Evolutionary conservation across 2,888 invertebrate genomes (phyloP).

Genomic region (Merodon equestris): DNA sequence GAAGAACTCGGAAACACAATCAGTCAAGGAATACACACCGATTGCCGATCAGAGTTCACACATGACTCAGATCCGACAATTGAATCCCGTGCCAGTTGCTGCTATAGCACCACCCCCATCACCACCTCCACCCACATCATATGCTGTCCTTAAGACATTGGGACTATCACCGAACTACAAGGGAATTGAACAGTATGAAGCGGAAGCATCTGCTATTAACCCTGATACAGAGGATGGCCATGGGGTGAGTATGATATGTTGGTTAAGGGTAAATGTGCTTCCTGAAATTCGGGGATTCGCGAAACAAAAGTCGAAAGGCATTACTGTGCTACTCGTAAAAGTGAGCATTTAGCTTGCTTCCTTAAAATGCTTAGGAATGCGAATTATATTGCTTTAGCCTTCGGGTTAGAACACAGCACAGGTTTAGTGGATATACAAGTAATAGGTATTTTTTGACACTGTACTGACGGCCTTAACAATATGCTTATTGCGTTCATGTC

Average conservation of each 20-base stretch:
- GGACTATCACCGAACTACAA: conserved; percentile 76
- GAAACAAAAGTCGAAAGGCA: too few species aligned
- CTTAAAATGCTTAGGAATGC: too few species aligned
- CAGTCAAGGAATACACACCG: conserved; percentile 11
- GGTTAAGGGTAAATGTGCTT: not conserved
- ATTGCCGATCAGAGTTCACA: not conserved
- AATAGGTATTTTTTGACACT: too few species aligned
- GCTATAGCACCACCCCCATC: not conserved
- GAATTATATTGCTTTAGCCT: too few species aligned
- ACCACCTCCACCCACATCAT: conserved; percentile 27
- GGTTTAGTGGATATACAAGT: too few species aligned
- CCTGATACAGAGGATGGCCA: conserved; percentile 19
- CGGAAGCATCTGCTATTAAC: not conserved
- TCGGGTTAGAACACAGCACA: too few species aligned
- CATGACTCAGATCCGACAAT: not conserved
- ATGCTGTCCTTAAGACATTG: conserved; percentile 70
- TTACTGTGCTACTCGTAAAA: too few species aligned
- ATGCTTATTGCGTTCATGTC: too few species aligned
- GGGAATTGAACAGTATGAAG: conserved; percentile 58
- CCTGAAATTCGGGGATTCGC: too few species aligned
- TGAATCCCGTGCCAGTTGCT: not conserved
- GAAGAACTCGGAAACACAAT: not conserved
- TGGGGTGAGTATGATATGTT: conserved; percentile 51
- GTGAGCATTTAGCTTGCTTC: too few species aligned
- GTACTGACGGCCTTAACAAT: too few species aligned